Conservation (phyloP, 1,140 invertebrate genomes). For the Aphelinus atriplicis region DNA sequence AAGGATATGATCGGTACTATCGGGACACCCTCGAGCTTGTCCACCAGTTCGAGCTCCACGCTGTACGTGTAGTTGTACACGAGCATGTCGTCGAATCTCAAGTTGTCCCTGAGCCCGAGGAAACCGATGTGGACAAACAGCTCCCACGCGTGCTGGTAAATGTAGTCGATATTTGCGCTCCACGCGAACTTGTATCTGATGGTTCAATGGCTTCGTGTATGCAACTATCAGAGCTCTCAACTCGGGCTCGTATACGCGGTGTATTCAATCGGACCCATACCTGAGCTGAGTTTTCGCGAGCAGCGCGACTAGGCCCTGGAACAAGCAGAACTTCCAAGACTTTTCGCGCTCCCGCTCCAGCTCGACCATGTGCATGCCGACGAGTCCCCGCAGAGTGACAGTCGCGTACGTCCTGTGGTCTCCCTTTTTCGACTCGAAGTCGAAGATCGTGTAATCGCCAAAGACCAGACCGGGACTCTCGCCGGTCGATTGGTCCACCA, state of each 20-base stretch:
- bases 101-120: constrained; percentile 48
- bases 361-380: constrained; percentile 56
- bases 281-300: constrained; percentile 57
- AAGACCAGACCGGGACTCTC: constrained; percentile 51
- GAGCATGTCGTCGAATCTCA: constrained; percentile 54
- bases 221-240: not conserved
- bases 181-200: constrained; percentile 55
- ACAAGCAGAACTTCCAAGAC: constrained; percentile 61
- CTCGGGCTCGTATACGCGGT: not conserved
- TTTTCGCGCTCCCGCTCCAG: constrained; percentile 43
- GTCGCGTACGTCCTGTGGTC: constrained; percentile 43
- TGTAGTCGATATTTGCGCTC: constrained; percentile 58
- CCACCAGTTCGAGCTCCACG: constrained; percentile 52
- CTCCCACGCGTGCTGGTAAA: constrained; percentile 58
- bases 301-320: constrained; percentile 55
- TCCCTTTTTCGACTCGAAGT: constrained; percentile 39
- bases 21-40: constrained; percentile 44
- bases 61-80: constrained; percentile 60
- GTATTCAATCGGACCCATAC: constrained; percentile 37
- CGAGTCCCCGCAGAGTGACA: constrained; percentile 51
- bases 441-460: constrained; percentile 52
- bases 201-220: not conserved
- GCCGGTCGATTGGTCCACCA: constrained; percentile 48
- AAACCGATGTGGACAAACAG: constrained; percentile 55
- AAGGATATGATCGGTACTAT: constrained; percentile 1